Evolutionary conservation across 35 echinoderm and acorn worm genomes (phyloP).

Genomic region (Apostichopus californicus): DNA sequence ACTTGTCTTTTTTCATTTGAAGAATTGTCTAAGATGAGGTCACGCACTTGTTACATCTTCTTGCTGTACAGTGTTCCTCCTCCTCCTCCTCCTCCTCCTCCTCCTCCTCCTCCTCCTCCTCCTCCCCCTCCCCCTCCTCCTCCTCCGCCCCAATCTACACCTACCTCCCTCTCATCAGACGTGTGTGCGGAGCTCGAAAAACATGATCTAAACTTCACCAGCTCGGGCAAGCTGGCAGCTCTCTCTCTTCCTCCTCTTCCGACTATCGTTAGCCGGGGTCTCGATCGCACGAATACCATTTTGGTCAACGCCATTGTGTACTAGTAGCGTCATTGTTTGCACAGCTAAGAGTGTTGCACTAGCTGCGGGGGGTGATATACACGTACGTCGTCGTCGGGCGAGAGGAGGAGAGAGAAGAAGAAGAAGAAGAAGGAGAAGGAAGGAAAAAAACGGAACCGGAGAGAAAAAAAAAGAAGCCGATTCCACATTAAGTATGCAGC

Average conservation of each 20-base stretch:
- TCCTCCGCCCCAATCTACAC: too few relatives aligned
- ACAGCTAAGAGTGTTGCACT: slow-evolving; percentile 17
- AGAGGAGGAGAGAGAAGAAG: too few relatives aligned
- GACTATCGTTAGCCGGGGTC: neutral
- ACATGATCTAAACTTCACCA: too few relatives aligned
- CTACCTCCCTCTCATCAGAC: too few relatives aligned
- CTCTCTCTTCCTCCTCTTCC: neutral
- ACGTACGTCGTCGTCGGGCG: too few relatives aligned
- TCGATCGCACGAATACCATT: slow-evolving; percentile 12
- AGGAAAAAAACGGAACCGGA: too few relatives aligned
- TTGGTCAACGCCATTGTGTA: slow-evolving; percentile 1
- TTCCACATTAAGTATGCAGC: slow-evolving; percentile 7
- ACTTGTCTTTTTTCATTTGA: neutral
- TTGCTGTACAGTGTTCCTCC: neutral
- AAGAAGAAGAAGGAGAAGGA: too few relatives aligned
- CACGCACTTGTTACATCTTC: slow-evolving; percentile 39
- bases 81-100: neutral
- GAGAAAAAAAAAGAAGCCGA: neutral
- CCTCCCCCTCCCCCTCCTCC: neutral
- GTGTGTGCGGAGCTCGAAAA: too few relatives aligned
- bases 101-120: neutral
- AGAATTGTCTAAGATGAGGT: slow-evolving; percentile 32
- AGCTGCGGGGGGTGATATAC: neutral
- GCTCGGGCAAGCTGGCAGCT: neutral
- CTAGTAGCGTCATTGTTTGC: slow-evolving; percentile 1